Evolutionary conservation across 2,113 vertebrate genomes (phyloP).

Genomic region (Oreochromis spilurus): DNA sequence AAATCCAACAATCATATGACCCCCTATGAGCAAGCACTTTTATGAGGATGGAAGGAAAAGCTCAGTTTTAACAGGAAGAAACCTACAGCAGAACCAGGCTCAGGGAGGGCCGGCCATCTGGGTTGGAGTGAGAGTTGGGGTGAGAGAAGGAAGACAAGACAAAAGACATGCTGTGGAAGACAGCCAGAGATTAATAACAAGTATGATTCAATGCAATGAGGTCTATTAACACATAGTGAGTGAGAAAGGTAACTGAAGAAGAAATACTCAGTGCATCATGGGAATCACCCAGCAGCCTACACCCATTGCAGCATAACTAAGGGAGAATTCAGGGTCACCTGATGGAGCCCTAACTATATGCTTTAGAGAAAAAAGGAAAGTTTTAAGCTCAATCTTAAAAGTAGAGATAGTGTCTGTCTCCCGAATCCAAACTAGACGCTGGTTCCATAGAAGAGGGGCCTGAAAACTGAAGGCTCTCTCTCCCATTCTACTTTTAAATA

Average conservation of each 20-base stretch:
- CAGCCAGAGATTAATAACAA: background rate
- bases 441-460: background rate
- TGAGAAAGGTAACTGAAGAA: background rate
- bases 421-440: background rate
- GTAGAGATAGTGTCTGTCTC: background rate
- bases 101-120: background rate
- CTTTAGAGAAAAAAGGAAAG: background rate
- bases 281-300: background rate
- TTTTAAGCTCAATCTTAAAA: background rate
- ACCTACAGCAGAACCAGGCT: background rate
- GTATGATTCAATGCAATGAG: background rate
- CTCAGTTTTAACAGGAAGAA: background rate
- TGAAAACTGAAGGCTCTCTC: background rate
- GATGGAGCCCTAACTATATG: background rate
- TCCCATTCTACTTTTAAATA: background rate
- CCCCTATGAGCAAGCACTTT: background rate
- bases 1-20: background rate
- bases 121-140: background rate
- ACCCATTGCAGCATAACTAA: background rate
- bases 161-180: background rate
- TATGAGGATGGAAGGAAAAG: background rate
- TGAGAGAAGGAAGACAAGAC: background rate
- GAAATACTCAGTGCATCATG: background rate
- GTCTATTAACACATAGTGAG: background rate
- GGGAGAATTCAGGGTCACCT: background rate